Conservation (phyloP, 2,113 vertebrate species). For the Salvator merianae region DNA sequence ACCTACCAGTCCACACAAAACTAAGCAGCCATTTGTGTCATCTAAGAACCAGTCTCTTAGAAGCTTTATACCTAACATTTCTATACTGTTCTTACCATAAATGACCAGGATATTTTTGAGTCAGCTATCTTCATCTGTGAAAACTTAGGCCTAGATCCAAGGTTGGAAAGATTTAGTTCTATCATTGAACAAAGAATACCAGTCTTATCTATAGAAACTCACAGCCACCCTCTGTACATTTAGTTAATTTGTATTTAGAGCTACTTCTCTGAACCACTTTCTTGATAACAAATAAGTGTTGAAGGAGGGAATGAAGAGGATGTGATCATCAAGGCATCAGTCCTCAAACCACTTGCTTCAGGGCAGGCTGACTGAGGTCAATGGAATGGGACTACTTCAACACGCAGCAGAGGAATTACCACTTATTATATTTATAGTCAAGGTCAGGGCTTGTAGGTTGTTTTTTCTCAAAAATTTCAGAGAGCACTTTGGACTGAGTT, state of each 20-base stretch:
- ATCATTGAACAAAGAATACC: background rate
- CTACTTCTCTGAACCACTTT: background rate
- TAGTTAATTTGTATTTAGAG: conserved; percentile 6
- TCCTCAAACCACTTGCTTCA: background rate
- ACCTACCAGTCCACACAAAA: background rate
- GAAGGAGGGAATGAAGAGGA: background rate
- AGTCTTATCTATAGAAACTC: background rate
- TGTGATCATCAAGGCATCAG: background rate
- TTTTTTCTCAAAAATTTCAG: background rate
- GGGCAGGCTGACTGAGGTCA: conserved; percentile 9
- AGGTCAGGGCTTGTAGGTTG: background rate
- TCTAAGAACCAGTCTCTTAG: background rate
- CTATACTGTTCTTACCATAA: background rate
- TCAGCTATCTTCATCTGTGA: background rate
- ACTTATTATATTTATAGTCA: conserved; percentile 21
- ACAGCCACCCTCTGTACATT: background rate
- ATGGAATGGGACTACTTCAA: background rate
- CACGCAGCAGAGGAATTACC: conserved; percentile 17
- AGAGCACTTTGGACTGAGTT: background rate
- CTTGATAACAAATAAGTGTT: background rate
- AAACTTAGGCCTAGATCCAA: background rate
- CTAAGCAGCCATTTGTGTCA: background rate
- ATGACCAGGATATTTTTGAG: background rate
- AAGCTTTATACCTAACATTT: background rate
- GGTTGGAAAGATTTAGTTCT: background rate